These are phyloP conservation scores for Leucophenga maculata DNA, from an alignment of 2,888 invertebrate species.

Conservation along the genomic window DNA sequence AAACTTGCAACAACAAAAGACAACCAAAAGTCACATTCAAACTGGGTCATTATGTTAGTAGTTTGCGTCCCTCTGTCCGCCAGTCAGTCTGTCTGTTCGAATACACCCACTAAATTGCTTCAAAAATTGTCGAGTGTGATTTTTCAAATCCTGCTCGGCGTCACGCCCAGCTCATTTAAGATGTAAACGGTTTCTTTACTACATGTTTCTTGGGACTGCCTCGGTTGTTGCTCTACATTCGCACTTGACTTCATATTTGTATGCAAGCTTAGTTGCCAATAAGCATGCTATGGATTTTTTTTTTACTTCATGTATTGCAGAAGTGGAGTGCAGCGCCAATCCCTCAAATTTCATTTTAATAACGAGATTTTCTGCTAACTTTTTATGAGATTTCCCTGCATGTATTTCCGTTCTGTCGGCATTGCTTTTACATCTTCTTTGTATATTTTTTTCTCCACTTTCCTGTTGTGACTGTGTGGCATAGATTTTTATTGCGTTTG, in stretches of 20 bases:
- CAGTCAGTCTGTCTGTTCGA: neutral
- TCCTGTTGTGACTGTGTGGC: neutral
- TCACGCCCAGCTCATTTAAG: neutral
- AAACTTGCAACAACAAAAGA: neutral
- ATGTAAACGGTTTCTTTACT: neutral
- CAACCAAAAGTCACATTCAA: neutral
- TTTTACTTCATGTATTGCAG: neutral
- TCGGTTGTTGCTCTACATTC: neutral
- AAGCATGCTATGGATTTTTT: slow-evolving; percentile 20
- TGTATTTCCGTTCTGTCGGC: neutral
- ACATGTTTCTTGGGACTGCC: too few relatives aligned
- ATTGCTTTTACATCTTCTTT: neutral
- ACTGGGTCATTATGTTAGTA: slow-evolving; percentile 17
- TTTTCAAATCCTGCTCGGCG: neutral
- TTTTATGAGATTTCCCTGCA: slow-evolving; percentile 22
- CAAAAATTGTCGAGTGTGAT: neutral
- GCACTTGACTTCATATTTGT: neutral
- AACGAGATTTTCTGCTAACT: slow-evolving; percentile 15
- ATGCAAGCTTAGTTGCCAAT: slow-evolving; percentile 23
- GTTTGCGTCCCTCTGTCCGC: neutral
- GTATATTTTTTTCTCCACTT: neutral
- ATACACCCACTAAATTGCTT: neutral
- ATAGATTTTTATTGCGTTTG: slow-evolving; percentile 15
- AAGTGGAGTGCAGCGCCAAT: neutral
- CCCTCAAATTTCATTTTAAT: slow-evolving; percentile 22